Conservation (phyloP, 2,888 invertebrate genomes). For the Euclidia mi region DNA sequence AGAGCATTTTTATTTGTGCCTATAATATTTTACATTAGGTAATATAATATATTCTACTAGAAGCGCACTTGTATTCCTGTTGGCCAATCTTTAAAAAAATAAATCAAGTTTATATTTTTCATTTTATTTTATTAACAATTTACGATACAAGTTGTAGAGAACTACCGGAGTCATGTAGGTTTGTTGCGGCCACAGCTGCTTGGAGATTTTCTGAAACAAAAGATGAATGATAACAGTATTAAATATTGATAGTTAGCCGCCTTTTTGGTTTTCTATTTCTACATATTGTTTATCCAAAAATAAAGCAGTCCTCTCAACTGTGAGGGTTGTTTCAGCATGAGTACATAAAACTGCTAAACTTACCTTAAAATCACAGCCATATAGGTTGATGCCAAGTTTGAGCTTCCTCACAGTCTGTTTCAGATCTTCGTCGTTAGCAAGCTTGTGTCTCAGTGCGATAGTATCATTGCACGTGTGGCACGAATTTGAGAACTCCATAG, state of each 20-base stretch:
- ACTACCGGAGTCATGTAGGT: constrained; percentile 78
- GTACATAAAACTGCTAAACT: neutral
- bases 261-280: no score
- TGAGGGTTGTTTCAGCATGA: no score
- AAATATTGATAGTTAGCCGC: no score
- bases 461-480: constrained; percentile 81
- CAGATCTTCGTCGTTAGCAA: constrained; percentile 67
- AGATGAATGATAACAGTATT: neutral
- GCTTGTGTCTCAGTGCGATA: constrained; percentile 66
- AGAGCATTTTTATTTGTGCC: no score
- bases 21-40: no score
- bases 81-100: no score
- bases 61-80: no score
- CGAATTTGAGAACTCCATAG: constrained; percentile 43
- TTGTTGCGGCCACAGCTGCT: constrained; percentile 78
- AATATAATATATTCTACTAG: no score
- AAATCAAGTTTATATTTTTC: constrained; percentile 57
- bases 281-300: no score
- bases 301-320: no score
- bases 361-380: constrained; percentile 86
- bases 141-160: constrained; percentile 79
- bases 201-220: constrained; percentile 83
- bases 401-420: constrained; percentile 77
- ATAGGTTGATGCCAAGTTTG: constrained; percentile 82
- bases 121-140: constrained; percentile 76